Conservation (phyloP, 2,888 invertebrate genomes). For the Ophion ventricosus region DNA sequence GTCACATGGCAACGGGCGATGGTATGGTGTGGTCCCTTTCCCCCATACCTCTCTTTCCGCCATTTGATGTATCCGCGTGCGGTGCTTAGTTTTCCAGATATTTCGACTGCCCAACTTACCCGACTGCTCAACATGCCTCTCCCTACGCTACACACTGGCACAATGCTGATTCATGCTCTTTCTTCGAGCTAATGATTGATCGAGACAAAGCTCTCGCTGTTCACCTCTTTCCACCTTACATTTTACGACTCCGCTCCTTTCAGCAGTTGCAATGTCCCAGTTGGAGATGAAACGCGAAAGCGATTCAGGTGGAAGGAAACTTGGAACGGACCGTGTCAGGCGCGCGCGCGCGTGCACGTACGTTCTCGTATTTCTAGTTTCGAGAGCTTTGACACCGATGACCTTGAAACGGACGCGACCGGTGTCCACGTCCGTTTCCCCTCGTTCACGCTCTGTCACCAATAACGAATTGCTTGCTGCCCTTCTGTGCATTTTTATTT, state of each 20-base stretch:
- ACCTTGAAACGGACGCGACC: conserved; percentile 36
- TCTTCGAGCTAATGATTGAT: conserved; percentile 55
- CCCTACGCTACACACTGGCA: conserved; percentile 18
- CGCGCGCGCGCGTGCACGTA: background rate
- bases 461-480: conserved; percentile 58
- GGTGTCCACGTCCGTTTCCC: conserved; percentile 47
- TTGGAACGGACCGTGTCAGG: conserved; percentile 18
- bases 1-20: too few species aligned
- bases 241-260: conserved; percentile 15
- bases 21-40: too few species aligned
- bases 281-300: conserved; percentile 17
- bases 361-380: conserved; percentile 58
- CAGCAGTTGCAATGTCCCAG: conserved; percentile 24
- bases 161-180: conserved; percentile 53
- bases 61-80: too few species aligned
- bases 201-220: conserved; percentile 51
- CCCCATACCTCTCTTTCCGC: too few species aligned
- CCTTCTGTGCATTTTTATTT: background rate
- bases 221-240: conserved; percentile 7
- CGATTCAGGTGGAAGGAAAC: conserved; percentile 20
- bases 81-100: too few species aligned
- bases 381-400: conserved; percentile 31
- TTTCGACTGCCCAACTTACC: too few species aligned
- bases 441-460: conserved; percentile 62
- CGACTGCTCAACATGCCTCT: too few species aligned